These are phyloP conservation scores for Fulica atra DNA, from an alignment of 2,113 vertebrate species.

Conservation along the genomic window DNA sequence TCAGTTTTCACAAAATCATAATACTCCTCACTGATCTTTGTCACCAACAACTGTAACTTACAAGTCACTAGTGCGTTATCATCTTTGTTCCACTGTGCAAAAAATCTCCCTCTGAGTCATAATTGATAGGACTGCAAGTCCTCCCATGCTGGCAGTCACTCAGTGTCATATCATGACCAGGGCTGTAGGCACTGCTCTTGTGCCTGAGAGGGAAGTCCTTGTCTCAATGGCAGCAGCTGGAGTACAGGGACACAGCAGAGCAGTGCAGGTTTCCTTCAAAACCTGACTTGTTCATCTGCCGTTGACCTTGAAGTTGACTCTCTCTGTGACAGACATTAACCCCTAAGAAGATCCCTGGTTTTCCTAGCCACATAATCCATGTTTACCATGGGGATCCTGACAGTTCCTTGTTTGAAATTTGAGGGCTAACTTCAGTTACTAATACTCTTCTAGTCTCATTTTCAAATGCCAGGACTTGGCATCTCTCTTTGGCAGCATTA, in stretches of 20 bases:
- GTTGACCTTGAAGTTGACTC: slow-evolving; percentile 39
- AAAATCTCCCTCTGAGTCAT: not conserved
- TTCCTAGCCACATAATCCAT: not conserved
- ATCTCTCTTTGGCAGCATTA: not conserved
- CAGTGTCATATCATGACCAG: not conserved
- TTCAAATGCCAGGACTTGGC: not conserved
- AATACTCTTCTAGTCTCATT: not conserved
- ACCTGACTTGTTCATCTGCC: not conserved
- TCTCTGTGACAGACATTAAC: not conserved
- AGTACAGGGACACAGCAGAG: not conserved
- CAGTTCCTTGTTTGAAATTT: not conserved
- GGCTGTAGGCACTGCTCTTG: not conserved
- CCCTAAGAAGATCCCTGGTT: not conserved
- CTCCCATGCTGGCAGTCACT: not conserved
- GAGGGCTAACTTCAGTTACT: not conserved
- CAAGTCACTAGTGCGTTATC: not conserved
- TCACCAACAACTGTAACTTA: not conserved
- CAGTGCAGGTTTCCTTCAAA: not conserved
- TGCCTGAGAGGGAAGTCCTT: not conserved
- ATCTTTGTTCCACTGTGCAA: not conserved
- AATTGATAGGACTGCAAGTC: not conserved
- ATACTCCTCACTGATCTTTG: not conserved
- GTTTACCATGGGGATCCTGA: not conserved
- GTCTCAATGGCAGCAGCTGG: not conserved
- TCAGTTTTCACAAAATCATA: not conserved